Conservation (phyloP, 2,888 invertebrate genomes). For the Himalopsyche anomala region DNA sequence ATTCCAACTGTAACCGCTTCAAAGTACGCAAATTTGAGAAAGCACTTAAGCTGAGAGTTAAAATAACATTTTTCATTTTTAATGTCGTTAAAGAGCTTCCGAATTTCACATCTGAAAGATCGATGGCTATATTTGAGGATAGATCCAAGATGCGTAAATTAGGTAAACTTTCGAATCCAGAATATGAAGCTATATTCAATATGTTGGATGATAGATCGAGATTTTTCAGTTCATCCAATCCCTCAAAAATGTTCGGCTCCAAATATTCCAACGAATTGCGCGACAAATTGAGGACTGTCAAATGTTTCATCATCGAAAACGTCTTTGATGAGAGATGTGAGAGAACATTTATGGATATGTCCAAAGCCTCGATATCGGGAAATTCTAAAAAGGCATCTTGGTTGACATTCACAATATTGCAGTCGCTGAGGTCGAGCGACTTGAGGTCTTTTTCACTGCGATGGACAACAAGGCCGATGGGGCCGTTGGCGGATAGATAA, state of each 20-base stretch:
- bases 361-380: constrained; percentile 41
- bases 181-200: background rate
- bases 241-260: constrained; percentile 41
- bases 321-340: background rate
- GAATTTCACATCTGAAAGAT: constrained; percentile 33
- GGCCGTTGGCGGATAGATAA: background rate
- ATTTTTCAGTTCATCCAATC: constrained; percentile 31
- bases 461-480: background rate
- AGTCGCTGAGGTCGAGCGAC: background rate
- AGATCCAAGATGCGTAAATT: constrained; percentile 51
- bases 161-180: background rate
- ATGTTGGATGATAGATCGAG: constrained; percentile 53
- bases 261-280: background rate
- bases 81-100: constrained; percentile 33
- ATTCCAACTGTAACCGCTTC: constrained; percentile 9
- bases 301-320: constrained; percentile 41
- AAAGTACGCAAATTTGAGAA: constrained; percentile 14
- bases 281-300: constrained; percentile 55
- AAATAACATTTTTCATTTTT: background rate
- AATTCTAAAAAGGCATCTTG: background rate
- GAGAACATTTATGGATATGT: constrained; percentile 53
- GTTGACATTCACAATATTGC: background rate
- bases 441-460: background rate
- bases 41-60: background rate
- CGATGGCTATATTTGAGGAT: background rate